Evolutionary conservation across 2,888 invertebrate genomes (phyloP), one percentile per base, ranked within the genome.

Genomic region (Ptilodon capucinus): DNA sequence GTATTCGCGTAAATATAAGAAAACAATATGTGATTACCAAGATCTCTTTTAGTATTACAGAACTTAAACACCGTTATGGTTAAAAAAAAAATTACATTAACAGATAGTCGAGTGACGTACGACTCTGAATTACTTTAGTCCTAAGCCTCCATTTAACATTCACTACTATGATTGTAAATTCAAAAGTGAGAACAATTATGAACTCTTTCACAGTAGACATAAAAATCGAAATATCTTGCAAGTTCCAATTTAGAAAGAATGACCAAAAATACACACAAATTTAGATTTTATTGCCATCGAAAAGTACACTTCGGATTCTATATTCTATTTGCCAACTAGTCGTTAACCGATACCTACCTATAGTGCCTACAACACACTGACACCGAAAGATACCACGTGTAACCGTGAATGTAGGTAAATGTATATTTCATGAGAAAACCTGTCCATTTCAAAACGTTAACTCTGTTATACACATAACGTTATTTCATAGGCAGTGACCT

Each of bases 371-470:
- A 8, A 39, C 39, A 18, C 13, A 39, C 21, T 13, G 14, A 39
- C 39, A 21, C 19, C 19, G 9, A 21, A 39, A 19, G 21, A n/a
- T 17, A 35, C 4, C 21, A 39, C 21, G 39, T 39, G 21, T 21
- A 13, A 19, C n/a, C 38, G 2, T 14, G 9, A 30, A 35, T 35
- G 35, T 38, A 38, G 38, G 19, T 19, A 38, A 38, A 38, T 38
- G 7, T 19, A 38, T 38, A 38, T 19, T 38, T 13, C 38, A 38
- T 38, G 18, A 38, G 38, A 38, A 38, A 19, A 38, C 38, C 38
- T 19, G 38, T 19, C 38, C 38, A 38, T 9, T 23, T 23, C 8
- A 16, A 17, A 35, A 14, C 2, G 14, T 35, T 16, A 5, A 16
- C 8, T 35, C 13, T 48, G 39, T 40, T 35, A 35, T 35, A 6